A percentile compares a stretch with the other conserved stretches of the same genome.
Conservation (phyloP, 2,888 invertebrate species). For the Zonitis immaculata region DNA sequence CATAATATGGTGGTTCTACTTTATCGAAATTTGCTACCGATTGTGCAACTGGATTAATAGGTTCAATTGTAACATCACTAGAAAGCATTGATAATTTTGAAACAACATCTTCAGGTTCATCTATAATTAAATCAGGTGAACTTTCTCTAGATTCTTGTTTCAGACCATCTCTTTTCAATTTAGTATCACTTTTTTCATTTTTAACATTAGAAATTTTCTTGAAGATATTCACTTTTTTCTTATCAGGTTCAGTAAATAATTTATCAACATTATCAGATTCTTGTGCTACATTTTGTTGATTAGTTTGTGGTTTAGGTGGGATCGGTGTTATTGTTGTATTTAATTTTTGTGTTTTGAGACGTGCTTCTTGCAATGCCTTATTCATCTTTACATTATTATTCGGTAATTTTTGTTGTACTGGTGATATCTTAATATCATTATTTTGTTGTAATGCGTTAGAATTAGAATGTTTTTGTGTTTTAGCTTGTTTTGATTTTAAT, state of each 20-base stretch:
- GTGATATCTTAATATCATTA: slow-evolving; percentile 15
- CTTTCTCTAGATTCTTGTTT: slow-evolving; percentile 43
- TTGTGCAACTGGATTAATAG: slow-evolving; percentile 31
- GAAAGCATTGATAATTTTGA: slow-evolving; percentile 37
- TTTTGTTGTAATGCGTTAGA: not conserved
- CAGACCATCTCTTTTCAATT: slow-evolving; percentile 45
- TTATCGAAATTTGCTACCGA: slow-evolving; percentile 44
- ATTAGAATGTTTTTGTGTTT: slow-evolving; percentile 35
- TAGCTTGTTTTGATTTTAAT: slow-evolving; percentile 50
- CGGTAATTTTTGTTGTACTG: slow-evolving; percentile 15
- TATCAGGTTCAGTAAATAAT: slow-evolving; percentile 73
- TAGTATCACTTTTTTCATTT: slow-evolving; percentile 55
- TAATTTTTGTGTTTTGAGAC: slow-evolving; percentile 46
- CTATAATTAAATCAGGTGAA: slow-evolving; percentile 48
- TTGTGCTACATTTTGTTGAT: slow-evolving; percentile 19
- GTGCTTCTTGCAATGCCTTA: slow-evolving; percentile 44
- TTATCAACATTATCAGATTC: slow-evolving; percentile 48
- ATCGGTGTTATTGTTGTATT: slow-evolving; percentile 47
- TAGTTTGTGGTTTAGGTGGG: slow-evolving; percentile 30
- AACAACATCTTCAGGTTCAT: slow-evolving; percentile 43
- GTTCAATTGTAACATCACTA: slow-evolving; percentile 57
- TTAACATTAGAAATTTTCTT: slow-evolving; percentile 79
- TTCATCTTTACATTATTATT: slow-evolving; percentile 31
- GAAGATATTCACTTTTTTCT: slow-evolving; percentile 81
- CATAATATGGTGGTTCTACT: slow-evolving; percentile 44